Base-by-base conservation (phyloP, 2,888 invertebrate species). In the Cremastinae sp. region DNA sequence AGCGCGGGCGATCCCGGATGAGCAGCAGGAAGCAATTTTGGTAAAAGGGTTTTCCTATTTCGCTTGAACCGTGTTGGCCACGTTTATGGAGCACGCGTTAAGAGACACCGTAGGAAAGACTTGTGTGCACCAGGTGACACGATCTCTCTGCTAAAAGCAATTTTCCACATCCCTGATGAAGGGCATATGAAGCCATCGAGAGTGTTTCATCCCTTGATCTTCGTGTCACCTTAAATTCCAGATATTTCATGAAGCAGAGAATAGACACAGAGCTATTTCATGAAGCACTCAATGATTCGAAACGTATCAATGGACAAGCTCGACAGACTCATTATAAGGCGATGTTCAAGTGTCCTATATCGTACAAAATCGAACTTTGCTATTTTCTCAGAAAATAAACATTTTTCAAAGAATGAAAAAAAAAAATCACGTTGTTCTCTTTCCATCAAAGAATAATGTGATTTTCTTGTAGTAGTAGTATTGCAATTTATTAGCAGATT, bases 1-100 rank as follows among this genome's bases (percentile, higher is more conserved):
- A 80, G 75, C 78, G 79, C n/a, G 78, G 83, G 77, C 81, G 82
- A 83, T 83, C 83, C 81, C 22, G 1, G 39, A 16, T 39, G 37
- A 37, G 45, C 20, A 43, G 58, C 35, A 9, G 43, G 39, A 16
- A 62, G 86, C 86, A 88, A 88, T 88, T 88, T 88, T 82, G 83
- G 87, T 88, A 87, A 88, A 88, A 88, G 88, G 88, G 87, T 88
- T 88, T 85, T 73, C 81, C 84, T 84, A 86, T 87, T 86, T 82
- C 75, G 70, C 81, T 78, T 39, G 41, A 55, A 61, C 69, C 73
- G 58, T 55, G 47, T 37, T 56, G 55, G 72, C 56, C 58, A 18
- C 43, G 22, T 16, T 62, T 53, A 64, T 55, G 53, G 55, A 9
- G 39, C 18, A 9, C n/a, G 28, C 41, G 18, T 12, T 22, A 45